Conservation (phyloP, 1,140 invertebrate genomes). For the Homarus americanus region DNA sequence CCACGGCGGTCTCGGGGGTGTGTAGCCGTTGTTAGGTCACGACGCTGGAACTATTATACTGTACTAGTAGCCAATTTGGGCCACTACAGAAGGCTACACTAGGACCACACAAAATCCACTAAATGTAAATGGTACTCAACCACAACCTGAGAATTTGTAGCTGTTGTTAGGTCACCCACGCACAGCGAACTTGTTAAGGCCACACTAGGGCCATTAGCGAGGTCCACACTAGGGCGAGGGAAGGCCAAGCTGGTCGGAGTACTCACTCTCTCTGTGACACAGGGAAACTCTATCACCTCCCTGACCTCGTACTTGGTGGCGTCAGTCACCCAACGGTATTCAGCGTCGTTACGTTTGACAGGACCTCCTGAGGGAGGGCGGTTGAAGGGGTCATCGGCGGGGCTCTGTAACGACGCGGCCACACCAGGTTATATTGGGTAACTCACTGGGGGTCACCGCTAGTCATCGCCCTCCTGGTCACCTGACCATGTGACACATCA, state of each 20-base stretch:
- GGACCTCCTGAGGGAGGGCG: slow-evolving; percentile 74
- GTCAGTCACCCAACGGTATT: slow-evolving; percentile 74
- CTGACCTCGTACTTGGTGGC: slow-evolving; percentile 68
- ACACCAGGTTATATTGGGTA: slow-evolving; percentile 1
- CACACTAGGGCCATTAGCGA: not conserved
- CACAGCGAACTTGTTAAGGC: too few species aligned
- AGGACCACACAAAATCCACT: too few species aligned
- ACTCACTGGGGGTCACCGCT: too few species aligned
- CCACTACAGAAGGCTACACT: too few species aligned
- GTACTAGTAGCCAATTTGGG: too few species aligned
- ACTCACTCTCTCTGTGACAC: slow-evolving; percentile 1
- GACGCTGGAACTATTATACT: too few species aligned
- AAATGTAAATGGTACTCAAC: too few species aligned
- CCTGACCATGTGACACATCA: not conserved
- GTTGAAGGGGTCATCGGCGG: slow-evolving; percentile 69
- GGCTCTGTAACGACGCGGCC: slow-evolving; percentile 54
- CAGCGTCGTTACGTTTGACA: slow-evolving; percentile 72
- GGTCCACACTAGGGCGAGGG: not conserved
- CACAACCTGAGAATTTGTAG: too few species aligned
- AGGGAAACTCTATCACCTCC: slow-evolving; percentile 51
- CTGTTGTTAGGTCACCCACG: not conserved
- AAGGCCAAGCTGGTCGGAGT: not conserved
- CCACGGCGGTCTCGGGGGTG: not conserved
- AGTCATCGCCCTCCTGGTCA: not conserved
- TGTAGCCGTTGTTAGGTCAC: not conserved